These are phyloP conservation scores for Lasioglossum oenotherae DNA, from an alignment of 2,888 invertebrate genomes.

Conservation along the genomic window DNA sequence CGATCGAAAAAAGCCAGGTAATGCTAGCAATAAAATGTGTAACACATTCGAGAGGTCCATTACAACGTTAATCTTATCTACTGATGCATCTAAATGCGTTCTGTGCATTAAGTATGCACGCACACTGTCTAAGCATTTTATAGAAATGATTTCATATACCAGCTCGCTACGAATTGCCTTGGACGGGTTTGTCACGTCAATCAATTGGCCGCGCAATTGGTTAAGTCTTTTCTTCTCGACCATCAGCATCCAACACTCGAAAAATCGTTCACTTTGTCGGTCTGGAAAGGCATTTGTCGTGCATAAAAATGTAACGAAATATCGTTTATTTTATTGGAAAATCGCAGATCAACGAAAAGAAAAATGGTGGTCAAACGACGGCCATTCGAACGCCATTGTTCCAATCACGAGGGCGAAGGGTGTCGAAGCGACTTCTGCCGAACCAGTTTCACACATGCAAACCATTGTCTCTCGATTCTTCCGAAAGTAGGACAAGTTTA, in stretches of 20 bases:
- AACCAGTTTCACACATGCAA: conserved; percentile 54
- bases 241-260: not conserved
- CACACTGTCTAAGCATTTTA: not conserved
- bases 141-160: not conserved
- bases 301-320: not conserved
- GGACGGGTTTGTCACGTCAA: conserved; percentile 11
- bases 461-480: conserved; percentile 52
- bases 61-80: not conserved
- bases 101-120: not conserved
- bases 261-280: not conserved
- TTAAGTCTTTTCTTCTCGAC: conserved; percentile 20
- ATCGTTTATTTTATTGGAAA: not conserved
- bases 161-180: not conserved
- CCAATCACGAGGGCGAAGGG: conserved; percentile 36
- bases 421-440: conserved; percentile 49
- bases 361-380: not conserved
- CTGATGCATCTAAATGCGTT: not conserved
- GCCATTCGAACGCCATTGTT: conserved; percentile 33
- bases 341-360: not conserved
- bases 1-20: not conserved
- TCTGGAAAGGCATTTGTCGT: not conserved
- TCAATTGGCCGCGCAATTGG: not conserved
- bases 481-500: conserved; percentile 77
- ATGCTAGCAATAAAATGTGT: not conserved
- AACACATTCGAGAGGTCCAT: not conserved